A percentile compares a stretch with the other conserved stretches of the same genome.
phyloP scores from a whole-genome alignment of 1,140 invertebrate species.

The Calliphora vicina region DNA sequence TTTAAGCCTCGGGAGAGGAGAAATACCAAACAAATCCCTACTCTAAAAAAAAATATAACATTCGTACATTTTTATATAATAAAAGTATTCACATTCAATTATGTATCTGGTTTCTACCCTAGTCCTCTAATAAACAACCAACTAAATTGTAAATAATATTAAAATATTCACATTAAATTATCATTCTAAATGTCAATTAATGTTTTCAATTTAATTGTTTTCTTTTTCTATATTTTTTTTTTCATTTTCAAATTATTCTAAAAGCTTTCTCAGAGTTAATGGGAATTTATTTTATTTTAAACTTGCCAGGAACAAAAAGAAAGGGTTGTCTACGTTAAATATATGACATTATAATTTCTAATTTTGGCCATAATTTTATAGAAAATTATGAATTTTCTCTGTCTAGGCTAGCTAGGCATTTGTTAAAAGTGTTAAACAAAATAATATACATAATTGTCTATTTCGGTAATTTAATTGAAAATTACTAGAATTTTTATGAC shows the following conservation, averaged over 20 bases:
- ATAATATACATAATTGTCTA: background rate
- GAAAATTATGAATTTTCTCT: constrained; percentile 29
- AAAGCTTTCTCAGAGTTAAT: background rate
- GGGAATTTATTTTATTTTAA: background rate
- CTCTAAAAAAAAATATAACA: background rate
- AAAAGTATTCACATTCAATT: background rate
- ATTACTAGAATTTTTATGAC: constrained; percentile 29
- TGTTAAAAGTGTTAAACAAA: background rate
- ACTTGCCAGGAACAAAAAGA: background rate
- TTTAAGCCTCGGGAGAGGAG: background rate
- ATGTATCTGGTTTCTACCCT: background rate
- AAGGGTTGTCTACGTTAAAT: background rate
- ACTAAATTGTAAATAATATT: constrained; percentile 5
- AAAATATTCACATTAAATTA: constrained; percentile 10
- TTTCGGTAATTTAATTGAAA: constrained; percentile 32
- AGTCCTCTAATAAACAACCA: background rate
- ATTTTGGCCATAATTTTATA: background rate
- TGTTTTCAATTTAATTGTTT: constrained; percentile 22
- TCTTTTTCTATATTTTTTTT: background rate
- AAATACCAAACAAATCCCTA: background rate
- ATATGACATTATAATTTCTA: constrained; percentile 29
- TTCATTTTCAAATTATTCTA: background rate
- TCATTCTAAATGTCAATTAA: constrained; percentile 34
- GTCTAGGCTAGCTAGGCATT: background rate
- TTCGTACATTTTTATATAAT: no score